phyloP scores from a whole-genome alignment of 2,113 vertebrate genomes.

The Salvator merianae region DNA sequence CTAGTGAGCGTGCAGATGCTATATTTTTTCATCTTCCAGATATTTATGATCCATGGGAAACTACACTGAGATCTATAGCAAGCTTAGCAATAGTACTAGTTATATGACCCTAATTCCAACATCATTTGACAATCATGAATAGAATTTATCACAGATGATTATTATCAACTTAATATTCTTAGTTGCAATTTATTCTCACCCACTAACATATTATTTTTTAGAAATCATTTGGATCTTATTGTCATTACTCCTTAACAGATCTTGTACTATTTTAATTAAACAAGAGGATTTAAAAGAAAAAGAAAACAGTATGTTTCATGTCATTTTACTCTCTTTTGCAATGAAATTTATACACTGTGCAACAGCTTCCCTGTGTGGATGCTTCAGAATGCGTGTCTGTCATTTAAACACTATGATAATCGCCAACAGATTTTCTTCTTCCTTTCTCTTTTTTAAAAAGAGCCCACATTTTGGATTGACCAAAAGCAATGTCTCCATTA shows the following conservation, averaged over 20 bases:
- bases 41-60: background rate
- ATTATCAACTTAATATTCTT: background rate
- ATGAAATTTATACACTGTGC: background rate
- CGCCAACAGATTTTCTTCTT: too few relatives aligned
- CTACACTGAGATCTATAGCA: background rate
- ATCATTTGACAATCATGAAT: background rate
- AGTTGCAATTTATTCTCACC: background rate
- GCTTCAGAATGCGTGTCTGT: background rate
- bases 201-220: background rate
- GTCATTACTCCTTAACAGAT: background rate
- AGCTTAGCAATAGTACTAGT: too few relatives aligned
- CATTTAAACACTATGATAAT: background rate
- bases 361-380: background rate
- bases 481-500: background rate
- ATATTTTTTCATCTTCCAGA: too few relatives aligned
- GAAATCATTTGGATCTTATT: conserved; percentile 7
- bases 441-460: too few relatives aligned
- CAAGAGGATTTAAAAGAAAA: background rate
- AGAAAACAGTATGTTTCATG: fast-evolving
- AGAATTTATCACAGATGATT: background rate
- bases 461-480: background rate
- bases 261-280: background rate
- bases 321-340: background rate
- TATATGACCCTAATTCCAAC: background rate
- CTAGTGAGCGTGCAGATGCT: too few relatives aligned